These are phyloP conservation scores for Conus betulinus DNA, from an alignment of 1,140 invertebrate genomes.

Conservation along the genomic window DNA sequence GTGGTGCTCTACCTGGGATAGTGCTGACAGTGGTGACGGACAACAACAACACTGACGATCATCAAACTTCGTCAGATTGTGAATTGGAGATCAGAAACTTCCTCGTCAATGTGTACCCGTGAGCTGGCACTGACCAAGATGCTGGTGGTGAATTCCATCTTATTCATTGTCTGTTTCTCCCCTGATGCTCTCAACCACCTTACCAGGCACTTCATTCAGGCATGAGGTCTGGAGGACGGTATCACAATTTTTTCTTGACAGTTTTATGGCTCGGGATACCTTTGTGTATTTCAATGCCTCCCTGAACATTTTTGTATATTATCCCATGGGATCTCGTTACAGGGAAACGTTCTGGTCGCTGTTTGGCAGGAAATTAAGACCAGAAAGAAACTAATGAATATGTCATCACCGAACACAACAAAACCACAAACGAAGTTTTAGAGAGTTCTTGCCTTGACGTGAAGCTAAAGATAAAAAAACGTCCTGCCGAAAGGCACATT, in stretches of 20 bases:
- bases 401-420: too few species aligned
- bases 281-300: background rate
- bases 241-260: background rate
- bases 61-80: background rate
- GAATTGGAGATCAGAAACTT: background rate
- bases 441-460: too few species aligned
- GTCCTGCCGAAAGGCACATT: too few species aligned
- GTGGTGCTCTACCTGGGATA: background rate
- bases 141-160: background rate
- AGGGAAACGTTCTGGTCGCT: too few species aligned
- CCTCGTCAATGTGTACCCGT: background rate
- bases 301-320: background rate
- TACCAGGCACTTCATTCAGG: background rate
- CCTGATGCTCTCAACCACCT: background rate
- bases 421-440: too few species aligned
- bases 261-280: background rate
- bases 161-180: conserved; percentile 13
- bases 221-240: background rate
- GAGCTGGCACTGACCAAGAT: conserved; percentile 20
- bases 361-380: too few species aligned
- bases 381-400: too few species aligned
- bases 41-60: background rate
- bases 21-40: background rate
- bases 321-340: too few species aligned
- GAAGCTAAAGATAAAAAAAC: too few species aligned